Conservation (phyloP, 2,888 invertebrate genomes). For the Amphipoea oculea region DNA sequence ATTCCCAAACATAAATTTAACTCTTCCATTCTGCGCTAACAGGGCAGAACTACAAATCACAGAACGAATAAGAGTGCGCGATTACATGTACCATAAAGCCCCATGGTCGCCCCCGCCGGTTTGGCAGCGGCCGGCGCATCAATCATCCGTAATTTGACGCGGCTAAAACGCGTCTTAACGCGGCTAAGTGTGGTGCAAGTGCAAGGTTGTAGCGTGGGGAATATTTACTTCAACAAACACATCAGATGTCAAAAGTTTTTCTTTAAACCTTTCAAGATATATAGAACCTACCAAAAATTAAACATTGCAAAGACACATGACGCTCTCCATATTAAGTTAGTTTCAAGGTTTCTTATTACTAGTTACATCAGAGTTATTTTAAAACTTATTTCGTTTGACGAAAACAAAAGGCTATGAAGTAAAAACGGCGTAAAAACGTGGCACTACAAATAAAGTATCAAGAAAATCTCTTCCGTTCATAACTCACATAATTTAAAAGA, state of each 20-base stretch:
- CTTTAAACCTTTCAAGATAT: neutral
- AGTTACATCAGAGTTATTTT: neutral
- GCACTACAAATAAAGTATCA: too few relatives aligned
- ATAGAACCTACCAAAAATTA: neutral
- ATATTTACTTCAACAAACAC: neutral
- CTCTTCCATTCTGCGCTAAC: neutral
- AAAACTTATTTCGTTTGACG: neutral
- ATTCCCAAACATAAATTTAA: neutral
- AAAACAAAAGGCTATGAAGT: neutral
- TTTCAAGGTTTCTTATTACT: neutral
- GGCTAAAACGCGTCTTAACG: constrained; percentile 60
- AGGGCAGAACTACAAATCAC: constrained; percentile 36
- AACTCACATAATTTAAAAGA: constrained; percentile 5
- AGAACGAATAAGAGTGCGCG: constrained; percentile 43
- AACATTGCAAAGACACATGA: neutral
- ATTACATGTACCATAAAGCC: constrained; percentile 37
- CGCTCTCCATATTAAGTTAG: too few relatives aligned
- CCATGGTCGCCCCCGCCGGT: constrained; percentile 12
- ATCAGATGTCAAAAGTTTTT: neutral
- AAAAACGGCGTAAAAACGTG: neutral
- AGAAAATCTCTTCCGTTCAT: neutral
- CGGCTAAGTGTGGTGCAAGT: constrained; percentile 23
- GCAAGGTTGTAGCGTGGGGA: neutral
- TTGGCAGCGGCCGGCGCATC: constrained; percentile 67
- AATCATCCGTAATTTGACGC: constrained; percentile 79